Evolutionary conservation across 2,797 vertebrate species (phyloP).

Genomic region (Sardinella longiceps): DNA sequence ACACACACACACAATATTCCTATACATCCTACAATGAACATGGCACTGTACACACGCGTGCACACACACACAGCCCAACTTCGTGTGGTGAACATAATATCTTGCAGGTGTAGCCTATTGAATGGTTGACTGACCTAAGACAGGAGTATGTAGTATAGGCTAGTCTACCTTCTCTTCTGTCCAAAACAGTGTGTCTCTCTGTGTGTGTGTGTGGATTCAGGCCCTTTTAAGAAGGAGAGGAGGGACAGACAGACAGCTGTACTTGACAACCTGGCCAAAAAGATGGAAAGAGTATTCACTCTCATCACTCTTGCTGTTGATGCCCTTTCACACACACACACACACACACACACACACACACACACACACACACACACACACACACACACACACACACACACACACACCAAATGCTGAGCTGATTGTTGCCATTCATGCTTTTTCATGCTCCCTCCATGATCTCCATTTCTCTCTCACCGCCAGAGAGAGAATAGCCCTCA

Average conservation of each 20-base stretch:
- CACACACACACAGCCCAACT: no score
- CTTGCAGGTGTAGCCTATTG: not conserved
- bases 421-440: not conserved
- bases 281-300: not conserved
- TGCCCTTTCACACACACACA: not conserved
- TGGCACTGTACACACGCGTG: no score
- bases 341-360: no score
- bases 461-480: not conserved
- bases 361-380: no score
- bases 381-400: no score
- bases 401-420: not conserved
- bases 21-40: no score
- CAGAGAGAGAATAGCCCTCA: constrained; percentile 11
- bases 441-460: not conserved
- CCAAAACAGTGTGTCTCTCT: no score
- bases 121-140: not conserved
- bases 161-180: not conserved
- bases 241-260: not conserved
- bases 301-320: not conserved
- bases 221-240: not conserved
- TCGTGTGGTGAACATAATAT: not conserved
- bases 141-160: no score
- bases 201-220: no score
- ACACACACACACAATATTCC: no score
- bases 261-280: not conserved